Conservation (phyloP, 1,140 invertebrate species). For the Sarcophaga peregrina region DNA sequence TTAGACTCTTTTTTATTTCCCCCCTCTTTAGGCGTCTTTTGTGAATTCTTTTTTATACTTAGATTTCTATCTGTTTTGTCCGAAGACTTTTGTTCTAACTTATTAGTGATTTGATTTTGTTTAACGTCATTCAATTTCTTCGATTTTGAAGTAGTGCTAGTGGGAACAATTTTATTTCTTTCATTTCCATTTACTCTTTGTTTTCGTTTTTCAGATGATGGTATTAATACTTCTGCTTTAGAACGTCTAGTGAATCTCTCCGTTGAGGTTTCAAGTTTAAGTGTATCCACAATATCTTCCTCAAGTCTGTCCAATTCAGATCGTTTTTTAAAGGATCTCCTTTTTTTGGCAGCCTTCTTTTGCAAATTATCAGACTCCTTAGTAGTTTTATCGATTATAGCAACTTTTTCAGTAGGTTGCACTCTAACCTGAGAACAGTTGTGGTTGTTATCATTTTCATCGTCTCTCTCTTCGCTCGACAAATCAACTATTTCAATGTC, state of each 20-base stretch:
- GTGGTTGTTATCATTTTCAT: background rate
- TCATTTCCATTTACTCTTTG: background rate
- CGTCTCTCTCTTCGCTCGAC: conserved; percentile 28
- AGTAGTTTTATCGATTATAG: background rate
- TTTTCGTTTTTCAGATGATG: background rate
- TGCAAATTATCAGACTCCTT: background rate
- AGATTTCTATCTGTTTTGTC: too few species aligned
- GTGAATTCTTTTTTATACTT: too few species aligned
- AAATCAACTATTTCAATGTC: conserved; percentile 41
- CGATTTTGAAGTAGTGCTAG: too few species aligned
- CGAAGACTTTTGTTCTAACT: too few species aligned
- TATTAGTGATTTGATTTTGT: too few species aligned
- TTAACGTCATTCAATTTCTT: too few species aligned
- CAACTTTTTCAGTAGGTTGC: background rate
- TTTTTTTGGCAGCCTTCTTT: background rate
- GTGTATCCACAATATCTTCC: background rate
- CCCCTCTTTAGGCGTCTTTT: too few species aligned
- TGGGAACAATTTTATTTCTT: background rate
- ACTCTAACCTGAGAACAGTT: background rate
- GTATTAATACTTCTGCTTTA: background rate
- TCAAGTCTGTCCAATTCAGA: conserved; percentile 1
- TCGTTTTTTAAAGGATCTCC: background rate
- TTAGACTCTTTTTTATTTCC: too few species aligned
- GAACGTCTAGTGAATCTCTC: conserved; percentile 1
- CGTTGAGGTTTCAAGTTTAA: conserved; percentile 1